These are phyloP conservation scores for Patiria miniata DNA, from an alignment of 35 echinoderm and acorn worm genomes.

Conservation along the genomic window DNA sequence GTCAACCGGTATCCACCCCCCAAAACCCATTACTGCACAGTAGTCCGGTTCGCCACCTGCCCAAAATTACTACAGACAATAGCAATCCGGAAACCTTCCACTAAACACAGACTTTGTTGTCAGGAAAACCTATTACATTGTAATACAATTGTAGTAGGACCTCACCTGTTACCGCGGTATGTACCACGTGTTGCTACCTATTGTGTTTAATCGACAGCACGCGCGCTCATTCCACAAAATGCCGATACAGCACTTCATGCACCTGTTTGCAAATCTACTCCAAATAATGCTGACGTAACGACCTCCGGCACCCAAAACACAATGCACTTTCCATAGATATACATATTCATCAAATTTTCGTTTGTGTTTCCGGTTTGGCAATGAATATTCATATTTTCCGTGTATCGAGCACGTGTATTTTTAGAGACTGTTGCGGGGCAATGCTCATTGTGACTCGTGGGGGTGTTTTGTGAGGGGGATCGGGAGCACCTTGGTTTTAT, in stretches of 20 bases:
- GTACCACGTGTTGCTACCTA: not conserved
- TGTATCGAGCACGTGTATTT: slow-evolving; percentile 4
- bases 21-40: too few species aligned
- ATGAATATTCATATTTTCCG: not conserved
- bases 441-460: not conserved
- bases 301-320: not conserved
- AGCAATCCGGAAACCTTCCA: too few species aligned
- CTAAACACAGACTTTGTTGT: too few species aligned
- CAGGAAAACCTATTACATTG: too few species aligned
- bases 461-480: not conserved
- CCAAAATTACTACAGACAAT: too few species aligned
- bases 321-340: not conserved
- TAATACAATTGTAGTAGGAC: too few species aligned
- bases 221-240: not conserved
- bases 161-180: too few species aligned
- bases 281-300: not conserved
- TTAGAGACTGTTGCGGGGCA: slow-evolving; percentile 30
- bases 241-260: slow-evolving; percentile 3
- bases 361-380: not conserved
- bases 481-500: too few species aligned
- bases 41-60: too few species aligned
- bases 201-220: not conserved
- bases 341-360: slow-evolving; percentile 11
- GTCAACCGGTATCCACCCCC: too few species aligned
- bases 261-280: slow-evolving; percentile 12